Evolutionary conservation across 2,888 invertebrate genomes (phyloP).

Genomic region (Tridacna crocea): DNA sequence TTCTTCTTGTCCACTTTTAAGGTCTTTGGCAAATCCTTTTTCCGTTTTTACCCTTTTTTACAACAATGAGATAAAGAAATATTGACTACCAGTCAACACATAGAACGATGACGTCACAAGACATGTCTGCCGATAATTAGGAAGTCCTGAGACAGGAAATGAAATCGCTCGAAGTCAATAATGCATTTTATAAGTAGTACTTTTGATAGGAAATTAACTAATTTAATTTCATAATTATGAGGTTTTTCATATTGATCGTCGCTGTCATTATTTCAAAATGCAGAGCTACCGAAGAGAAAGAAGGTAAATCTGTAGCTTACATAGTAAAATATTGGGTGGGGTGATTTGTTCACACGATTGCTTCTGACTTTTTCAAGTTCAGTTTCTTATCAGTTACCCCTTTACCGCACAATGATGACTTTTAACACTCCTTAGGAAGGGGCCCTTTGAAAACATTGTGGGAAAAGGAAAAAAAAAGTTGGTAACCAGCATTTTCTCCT

Average conservation of each 20-base stretch:
- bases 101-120: slow-evolving; percentile 39
- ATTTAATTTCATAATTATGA: neutral
- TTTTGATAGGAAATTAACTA: neutral
- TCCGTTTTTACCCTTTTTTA: too few relatives aligned
- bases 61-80: too few relatives aligned
- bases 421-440: too few relatives aligned
- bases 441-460: too few relatives aligned
- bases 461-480: too few relatives aligned
- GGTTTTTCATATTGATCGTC: neutral
- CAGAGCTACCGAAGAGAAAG: neutral
- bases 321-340: neutral
- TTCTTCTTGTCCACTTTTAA: too few relatives aligned
- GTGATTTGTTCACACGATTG: neutral
- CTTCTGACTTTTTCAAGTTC: too few relatives aligned
- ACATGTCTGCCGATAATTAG: slow-evolving; percentile 21
- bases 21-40: too few relatives aligned
- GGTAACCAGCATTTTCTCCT: too few relatives aligned
- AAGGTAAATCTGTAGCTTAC: neutral
- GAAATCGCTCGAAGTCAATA: neutral
- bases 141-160: neutral
- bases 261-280: neutral
- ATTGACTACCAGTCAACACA: slow-evolving; percentile 30
- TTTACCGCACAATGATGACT: too few relatives aligned
- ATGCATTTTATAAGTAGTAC: neutral
- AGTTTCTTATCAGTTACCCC: too few relatives aligned